Evolutionary conservation across 2,113 vertebrate species (phyloP).

Genomic region (Microtus montanus): DNA sequence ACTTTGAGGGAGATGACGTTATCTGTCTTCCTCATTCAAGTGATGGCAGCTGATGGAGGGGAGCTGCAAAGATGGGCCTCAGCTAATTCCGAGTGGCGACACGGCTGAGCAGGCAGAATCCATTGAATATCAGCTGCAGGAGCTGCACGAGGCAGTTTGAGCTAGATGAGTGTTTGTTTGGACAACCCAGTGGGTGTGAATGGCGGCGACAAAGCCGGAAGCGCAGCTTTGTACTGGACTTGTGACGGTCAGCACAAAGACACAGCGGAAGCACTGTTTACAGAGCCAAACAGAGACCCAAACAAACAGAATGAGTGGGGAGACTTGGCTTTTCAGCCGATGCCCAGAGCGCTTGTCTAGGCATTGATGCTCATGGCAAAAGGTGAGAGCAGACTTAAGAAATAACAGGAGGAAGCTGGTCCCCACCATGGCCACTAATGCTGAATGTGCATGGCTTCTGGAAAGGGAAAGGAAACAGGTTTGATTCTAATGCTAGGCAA

Average conservation of each 20-base stretch:
- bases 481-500: background rate
- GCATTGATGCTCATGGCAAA: constrained; percentile 85
- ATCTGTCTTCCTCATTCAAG: background rate
- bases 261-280: background rate
- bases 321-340: constrained; percentile 95
- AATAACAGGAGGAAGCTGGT: background rate
- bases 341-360: constrained; percentile 96
- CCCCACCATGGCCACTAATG: no score
- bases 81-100: background rate
- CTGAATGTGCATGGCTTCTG: background rate
- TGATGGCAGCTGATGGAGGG: background rate
- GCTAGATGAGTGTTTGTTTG: background rate
- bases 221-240: background rate
- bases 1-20: background rate
- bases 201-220: background rate
- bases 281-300: background rate
- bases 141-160: background rate
- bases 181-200: background rate
- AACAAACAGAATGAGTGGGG: constrained; percentile 94
- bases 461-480: background rate
- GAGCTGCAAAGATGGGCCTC: background rate
- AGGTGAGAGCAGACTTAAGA: background rate
- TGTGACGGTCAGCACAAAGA: background rate
- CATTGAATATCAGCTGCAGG: background rate
- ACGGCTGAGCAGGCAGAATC: background rate